Evolutionary conservation across 2,888 invertebrate species (phyloP).

Genomic region (Apodemia hepburni): DNA sequence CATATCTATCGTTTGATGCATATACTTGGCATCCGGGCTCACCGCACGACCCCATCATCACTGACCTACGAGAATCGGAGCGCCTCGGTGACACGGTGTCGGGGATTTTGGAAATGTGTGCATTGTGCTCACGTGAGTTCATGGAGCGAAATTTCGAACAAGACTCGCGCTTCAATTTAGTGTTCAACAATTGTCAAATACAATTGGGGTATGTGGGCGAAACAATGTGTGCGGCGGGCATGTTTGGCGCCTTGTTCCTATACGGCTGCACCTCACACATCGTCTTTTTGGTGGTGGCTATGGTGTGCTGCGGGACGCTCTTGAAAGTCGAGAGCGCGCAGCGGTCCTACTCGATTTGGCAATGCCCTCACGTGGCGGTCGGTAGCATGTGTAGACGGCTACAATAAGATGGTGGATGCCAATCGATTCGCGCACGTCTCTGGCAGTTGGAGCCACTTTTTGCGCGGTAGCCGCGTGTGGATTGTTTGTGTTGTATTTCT

Average conservation of each 20-base stretch:
- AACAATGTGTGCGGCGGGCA: constrained; percentile 3
- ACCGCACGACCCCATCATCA: constrained; percentile 6
- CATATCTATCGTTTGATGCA: background rate
- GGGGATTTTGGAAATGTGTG: too few relatives aligned
- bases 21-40: constrained; percentile 5
- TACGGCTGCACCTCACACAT: constrained; percentile 1
- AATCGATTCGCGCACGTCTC: background rate
- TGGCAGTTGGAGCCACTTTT: background rate
- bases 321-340: constrained; percentile 9
- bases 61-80: constrained; percentile 1
- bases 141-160: constrained; percentile 7
- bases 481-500: background rate
- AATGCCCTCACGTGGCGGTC: constrained; percentile 3
- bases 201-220: constrained; percentile 1
- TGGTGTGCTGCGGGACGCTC: background rate
- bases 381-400: constrained; percentile 8
- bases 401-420: constrained; percentile 9
- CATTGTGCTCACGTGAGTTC: background rate
- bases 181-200: constrained; percentile 8
- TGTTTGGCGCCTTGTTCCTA: constrained; percentile 5
- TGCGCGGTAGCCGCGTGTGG: background rate
- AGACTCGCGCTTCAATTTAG: constrained; percentile 7
- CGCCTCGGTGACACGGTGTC: constrained; percentile 1
- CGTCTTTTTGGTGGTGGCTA: background rate
- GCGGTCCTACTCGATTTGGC: constrained; percentile 7